These are phyloP conservation scores for Caenorhabditis elegans DNA, from an alignment of 1,140 invertebrate genomes.

Conservation along the genomic window DNA sequence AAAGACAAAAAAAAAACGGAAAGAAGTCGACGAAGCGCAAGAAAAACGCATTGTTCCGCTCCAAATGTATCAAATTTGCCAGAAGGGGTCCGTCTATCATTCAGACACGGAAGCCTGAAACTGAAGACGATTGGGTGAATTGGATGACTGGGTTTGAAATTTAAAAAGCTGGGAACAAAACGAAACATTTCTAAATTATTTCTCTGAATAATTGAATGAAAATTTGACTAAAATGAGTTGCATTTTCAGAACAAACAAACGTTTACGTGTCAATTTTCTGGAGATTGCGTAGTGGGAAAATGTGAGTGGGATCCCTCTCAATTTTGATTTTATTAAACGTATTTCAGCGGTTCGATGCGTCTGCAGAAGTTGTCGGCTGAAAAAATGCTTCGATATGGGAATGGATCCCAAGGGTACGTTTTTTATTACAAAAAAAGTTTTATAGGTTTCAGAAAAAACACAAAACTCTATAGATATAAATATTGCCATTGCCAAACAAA, in stretches of 20 bases:
- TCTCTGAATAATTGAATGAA: not conserved
- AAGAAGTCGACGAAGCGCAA: constrained; percentile 11
- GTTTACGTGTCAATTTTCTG: constrained; percentile 45
- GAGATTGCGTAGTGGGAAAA: constrained; percentile 45
- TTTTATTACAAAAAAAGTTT: not conserved
- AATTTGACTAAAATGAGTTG: not conserved
- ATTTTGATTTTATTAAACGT: not conserved
- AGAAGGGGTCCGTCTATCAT: not conserved
- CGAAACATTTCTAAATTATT: too few species aligned
- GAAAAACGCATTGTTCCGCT: constrained; percentile 22
- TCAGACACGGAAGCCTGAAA: not conserved
- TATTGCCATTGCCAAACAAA: too few species aligned
- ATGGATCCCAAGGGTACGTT: constrained; percentile 50
- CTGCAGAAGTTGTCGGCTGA: constrained; percentile 44
- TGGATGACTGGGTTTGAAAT: too few species aligned
- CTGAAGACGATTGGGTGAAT: too few species aligned
- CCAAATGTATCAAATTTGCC: constrained; percentile 19
- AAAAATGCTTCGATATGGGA: constrained; percentile 50
- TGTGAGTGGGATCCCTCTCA: constrained; percentile 19
- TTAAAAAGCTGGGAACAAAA: too few species aligned
- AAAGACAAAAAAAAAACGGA: not conserved
- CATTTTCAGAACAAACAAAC: constrained; percentile 48
- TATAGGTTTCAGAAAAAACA: too few species aligned
- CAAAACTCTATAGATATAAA: too few species aligned
- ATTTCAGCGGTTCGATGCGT: constrained; percentile 47